Conservation (phyloP, 2,113 vertebrate species). For the Astur gentilis region DNA sequence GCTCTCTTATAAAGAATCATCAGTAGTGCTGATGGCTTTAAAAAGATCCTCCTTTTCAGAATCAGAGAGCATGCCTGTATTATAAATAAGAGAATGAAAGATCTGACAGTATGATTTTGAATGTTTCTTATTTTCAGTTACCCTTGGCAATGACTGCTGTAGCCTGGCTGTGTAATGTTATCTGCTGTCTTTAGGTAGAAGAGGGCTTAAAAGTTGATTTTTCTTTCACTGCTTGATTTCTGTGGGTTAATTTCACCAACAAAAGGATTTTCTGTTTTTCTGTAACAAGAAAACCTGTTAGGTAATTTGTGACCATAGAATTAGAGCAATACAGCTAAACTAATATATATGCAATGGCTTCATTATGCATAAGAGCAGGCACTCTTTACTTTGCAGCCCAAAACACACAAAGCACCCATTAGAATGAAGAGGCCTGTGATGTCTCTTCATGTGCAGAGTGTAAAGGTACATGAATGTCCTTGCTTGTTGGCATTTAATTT, state of each 20-base stretch:
- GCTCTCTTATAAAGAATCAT: not conserved
- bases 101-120: constrained; percentile 33
- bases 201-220: constrained; percentile 51
- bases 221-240: not conserved
- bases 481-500: constrained; percentile 78
- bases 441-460: constrained; percentile 54
- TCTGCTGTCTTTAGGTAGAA: constrained; percentile 20
- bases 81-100: constrained; percentile 55
- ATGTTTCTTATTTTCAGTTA: constrained; percentile 63
- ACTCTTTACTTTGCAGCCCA: not conserved
- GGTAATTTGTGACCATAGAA: constrained; percentile 8
- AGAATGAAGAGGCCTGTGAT: constrained; percentile 42
- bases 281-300: constrained; percentile 25
- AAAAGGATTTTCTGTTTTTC: constrained; percentile 25
- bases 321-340: not conserved
- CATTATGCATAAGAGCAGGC: not conserved
- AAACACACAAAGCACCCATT: constrained; percentile 41
- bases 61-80: not conserved
- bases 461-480: constrained; percentile 75
- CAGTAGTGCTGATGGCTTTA: not conserved
- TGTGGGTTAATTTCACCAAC: constrained; percentile 18
- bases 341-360: not conserved
- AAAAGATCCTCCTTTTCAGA: constrained; percentile 32
- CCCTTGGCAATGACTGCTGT: constrained; percentile 12
- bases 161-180: constrained; percentile 34